A percentile compares a stretch with the other conserved stretches of the same genome.
These are phyloP conservation scores for Onthophagus taurus DNA, from an alignment of 1,140 invertebrate species.

Conservation along the genomic window DNA sequence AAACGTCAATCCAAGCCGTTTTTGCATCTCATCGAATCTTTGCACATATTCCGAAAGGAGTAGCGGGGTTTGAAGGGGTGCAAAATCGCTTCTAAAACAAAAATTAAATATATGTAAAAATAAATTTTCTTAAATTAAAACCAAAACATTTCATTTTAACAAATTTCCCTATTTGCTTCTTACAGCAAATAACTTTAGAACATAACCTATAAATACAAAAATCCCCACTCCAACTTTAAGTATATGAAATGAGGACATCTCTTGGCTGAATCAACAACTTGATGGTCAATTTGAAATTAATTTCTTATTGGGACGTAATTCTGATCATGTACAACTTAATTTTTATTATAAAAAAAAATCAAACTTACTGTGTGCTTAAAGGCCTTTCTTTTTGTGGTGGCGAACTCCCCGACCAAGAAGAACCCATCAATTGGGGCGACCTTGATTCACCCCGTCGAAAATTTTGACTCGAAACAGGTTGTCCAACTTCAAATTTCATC, in stretches of 20 bases:
- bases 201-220: too few relatives aligned
- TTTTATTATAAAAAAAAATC: too few relatives aligned
- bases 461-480: conserved; percentile 31
- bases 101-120: conserved; percentile 1
- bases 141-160: not conserved
- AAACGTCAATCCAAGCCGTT: conserved; percentile 22
- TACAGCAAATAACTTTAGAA: not conserved
- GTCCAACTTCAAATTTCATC: conserved; percentile 28
- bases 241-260: too few relatives aligned
- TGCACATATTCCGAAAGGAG: conserved; percentile 28
- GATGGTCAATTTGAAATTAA: too few relatives aligned
- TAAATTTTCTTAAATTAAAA: not conserved
- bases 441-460: conserved; percentile 15
- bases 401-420: conserved; percentile 1
- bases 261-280: too few relatives aligned
- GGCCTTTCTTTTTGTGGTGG: conserved; percentile 8
- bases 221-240: too few relatives aligned
- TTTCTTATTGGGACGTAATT: too few relatives aligned
- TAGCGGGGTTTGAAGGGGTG: conserved; percentile 5
- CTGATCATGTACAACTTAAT: too few relatives aligned
- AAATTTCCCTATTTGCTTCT: not conserved
- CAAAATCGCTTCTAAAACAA: not conserved
- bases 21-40: conserved; percentile 31
- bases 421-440: not conserved
- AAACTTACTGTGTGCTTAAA: too few relatives aligned